Conservation (phyloP, 2,888 invertebrate genomes). For the Drosophila limbata region DNA sequence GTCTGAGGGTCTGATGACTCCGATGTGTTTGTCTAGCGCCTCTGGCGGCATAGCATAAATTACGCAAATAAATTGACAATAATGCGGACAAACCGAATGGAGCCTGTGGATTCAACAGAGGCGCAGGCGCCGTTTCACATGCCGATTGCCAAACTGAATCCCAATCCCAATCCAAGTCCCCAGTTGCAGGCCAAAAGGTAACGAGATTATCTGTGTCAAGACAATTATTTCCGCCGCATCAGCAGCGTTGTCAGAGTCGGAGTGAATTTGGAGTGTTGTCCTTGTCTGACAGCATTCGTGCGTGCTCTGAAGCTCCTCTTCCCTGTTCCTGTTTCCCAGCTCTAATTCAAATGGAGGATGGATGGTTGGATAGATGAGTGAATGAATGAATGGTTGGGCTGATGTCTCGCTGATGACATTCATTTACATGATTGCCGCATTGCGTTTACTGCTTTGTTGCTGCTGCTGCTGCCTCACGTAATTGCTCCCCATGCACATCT, state of each 20-base stretch:
- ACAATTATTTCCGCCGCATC: conserved; percentile 82
- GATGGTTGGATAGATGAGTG: conserved; percentile 11
- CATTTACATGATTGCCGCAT: conserved; percentile 83
- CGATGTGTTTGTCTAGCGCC: conserved; percentile 58
- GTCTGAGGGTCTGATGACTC: not conserved
- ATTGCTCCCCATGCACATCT: conserved; percentile 44
- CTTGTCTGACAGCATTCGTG: conserved; percentile 69
- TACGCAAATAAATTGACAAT: conserved; percentile 81
- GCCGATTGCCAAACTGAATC: not conserved
- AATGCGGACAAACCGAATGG: conserved; percentile 60
- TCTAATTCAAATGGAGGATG: conserved; percentile 8
- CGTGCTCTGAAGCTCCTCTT: conserved; percentile 58
- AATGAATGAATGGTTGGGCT: conserved; percentile 39
- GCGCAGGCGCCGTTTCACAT: conserved; percentile 19
- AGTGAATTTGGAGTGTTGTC: conserved; percentile 27
- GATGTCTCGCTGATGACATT: conserved; percentile 66
- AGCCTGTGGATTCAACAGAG: conserved; percentile 15
- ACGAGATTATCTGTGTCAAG: conserved; percentile 83
- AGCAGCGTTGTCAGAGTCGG: conserved; percentile 45
- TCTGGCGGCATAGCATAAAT: conserved; percentile 72
- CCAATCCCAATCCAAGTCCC: conserved; percentile 1
- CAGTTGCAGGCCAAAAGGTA: conserved; percentile 66
- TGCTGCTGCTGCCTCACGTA: conserved; percentile 48
- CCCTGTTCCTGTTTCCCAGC: conserved; percentile 15
- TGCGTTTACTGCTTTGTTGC: conserved; percentile 64